A percentile compares a stretch with the other conserved stretches of the same genome.
Evolutionary conservation across 1,140 invertebrate genomes (phyloP).

Genomic region (Hyles euphorbiae): DNA sequence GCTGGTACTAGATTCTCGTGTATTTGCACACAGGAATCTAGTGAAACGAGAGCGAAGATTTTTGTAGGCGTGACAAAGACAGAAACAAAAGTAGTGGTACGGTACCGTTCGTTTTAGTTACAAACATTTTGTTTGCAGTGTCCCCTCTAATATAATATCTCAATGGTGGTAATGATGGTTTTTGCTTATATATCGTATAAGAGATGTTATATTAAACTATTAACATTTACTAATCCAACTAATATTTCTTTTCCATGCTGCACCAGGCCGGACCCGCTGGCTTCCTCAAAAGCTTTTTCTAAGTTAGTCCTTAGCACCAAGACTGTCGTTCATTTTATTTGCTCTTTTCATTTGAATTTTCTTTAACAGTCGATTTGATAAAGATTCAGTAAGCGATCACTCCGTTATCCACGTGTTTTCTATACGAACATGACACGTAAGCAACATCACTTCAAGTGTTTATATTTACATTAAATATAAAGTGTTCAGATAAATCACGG

Average conservation of each 20-base stretch:
- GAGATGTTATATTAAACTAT: no score
- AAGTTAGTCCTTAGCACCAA: conserved; percentile 77
- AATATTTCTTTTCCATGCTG: conserved; percentile 44
- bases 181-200: no score
- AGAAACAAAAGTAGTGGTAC: no score
- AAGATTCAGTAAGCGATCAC: conserved; percentile 43
- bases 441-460: conserved; percentile 31
- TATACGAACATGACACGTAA: conserved; percentile 11
- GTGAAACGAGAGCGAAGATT: no score
- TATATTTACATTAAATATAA: conserved; percentile 29
- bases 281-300: conserved; percentile 94
- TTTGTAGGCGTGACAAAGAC: no score
- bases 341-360: conserved; percentile 59
- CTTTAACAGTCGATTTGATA: conserved; percentile 53
- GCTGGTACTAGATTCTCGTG: no score
- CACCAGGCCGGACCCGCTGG: conserved; percentile 86
- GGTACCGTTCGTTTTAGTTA: no score
- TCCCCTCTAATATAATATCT: no score
- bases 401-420: conserved; percentile 53
- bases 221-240: conserved; percentile 6
- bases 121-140: no score
- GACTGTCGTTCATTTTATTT: conserved; percentile 70
- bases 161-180: no score
- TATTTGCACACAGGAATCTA: no score
- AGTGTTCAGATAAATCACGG: conserved; percentile 56